A percentile compares a stretch with the other conserved stretches of the same genome.
Conservation (phyloP, 1,140 invertebrate species). For the Drosophila aff. region DNA sequence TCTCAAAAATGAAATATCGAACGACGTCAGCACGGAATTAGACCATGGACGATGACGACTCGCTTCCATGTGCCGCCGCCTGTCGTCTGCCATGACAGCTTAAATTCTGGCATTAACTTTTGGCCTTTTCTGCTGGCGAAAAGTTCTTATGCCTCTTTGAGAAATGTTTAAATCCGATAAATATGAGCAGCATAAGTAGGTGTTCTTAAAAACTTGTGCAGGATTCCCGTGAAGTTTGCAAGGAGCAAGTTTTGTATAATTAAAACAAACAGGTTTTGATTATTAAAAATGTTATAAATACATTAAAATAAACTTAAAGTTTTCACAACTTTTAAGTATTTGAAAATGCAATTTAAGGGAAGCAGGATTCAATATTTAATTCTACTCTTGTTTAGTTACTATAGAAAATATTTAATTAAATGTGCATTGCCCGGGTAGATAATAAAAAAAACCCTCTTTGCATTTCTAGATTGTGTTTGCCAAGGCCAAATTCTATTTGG, state of each 20-base stretch:
- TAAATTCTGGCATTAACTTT: constrained; percentile 16
- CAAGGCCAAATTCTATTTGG: constrained; percentile 3
- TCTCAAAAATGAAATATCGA: constrained; percentile 35
- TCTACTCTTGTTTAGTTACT: no score
- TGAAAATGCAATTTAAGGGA: not conserved
- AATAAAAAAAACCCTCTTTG: not conserved
- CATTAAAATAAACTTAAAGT: not conserved
- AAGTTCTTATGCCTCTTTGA: constrained; percentile 18
- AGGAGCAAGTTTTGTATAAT: not conserved
- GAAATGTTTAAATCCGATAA: constrained; percentile 13
- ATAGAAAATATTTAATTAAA: not conserved
- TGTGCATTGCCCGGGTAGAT: not conserved
- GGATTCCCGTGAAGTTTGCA: not conserved
- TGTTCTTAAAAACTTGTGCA: constrained; percentile 4
- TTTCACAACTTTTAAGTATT: not conserved
- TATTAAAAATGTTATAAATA: not conserved
- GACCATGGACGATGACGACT: not conserved
- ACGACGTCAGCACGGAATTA: constrained; percentile 33
- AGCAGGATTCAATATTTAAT: not conserved
- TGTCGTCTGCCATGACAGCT: constrained; percentile 18
- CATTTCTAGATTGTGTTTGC: constrained; percentile 6
- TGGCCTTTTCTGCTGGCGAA: constrained; percentile 13
- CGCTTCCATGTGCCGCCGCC: constrained; percentile 1
- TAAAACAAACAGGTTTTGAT: not conserved
- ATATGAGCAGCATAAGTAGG: constrained; percentile 8